Base-by-base conservation (phyloP, 1,140 invertebrate species). In the Psix sp. region DNA sequence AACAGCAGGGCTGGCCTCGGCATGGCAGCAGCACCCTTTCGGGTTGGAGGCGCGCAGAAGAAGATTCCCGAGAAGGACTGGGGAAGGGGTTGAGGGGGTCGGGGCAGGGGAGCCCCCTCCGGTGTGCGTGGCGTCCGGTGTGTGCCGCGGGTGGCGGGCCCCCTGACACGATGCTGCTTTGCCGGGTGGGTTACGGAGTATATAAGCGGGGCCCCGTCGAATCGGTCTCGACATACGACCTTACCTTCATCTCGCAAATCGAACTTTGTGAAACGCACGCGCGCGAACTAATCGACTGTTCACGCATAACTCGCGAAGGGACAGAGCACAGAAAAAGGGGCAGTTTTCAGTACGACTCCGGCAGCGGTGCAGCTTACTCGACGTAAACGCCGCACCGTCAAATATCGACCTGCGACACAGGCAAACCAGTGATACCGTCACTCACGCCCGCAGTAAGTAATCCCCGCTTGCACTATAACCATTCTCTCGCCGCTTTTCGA, bases 181-280 rank as follows among this genome's bases (percentile, higher is more conserved):
- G 68, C 46, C 59, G 67, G 82, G 81, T 82, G 80, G 82, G 83
- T 79, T 77, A 80, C 78, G 68, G 82, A 81, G 82, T 87, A 87
- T 87, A 87, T 85, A 87, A 87, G 81, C 84, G 77, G 77, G 78
- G 80, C 78, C 82, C 80, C 81, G 78, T 67, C 73, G 77, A 83
- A 81, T 85, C 78, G 72, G 75, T 72, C 82, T 81, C 82, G 85
- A 87, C 84, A 86, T 81, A 85, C 82, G 81, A 84, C 80, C 82
- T 82, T 83, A 86, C 81, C 83, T 82, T 85, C 84, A 78, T 83
- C 80, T 66, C 70, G 52, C 52, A 75, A 75, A 56, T 60, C 72
- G 71, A 76, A 70, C 74, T 74, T 74, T 43, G 68, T 74, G 77
- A 72, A 72, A 63, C 72, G 68, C 74, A 74, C 74, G 75, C 76